Evolutionary conservation across 1,140 invertebrate species (phyloP).

Genomic region (Brachionus sp.): DNA sequence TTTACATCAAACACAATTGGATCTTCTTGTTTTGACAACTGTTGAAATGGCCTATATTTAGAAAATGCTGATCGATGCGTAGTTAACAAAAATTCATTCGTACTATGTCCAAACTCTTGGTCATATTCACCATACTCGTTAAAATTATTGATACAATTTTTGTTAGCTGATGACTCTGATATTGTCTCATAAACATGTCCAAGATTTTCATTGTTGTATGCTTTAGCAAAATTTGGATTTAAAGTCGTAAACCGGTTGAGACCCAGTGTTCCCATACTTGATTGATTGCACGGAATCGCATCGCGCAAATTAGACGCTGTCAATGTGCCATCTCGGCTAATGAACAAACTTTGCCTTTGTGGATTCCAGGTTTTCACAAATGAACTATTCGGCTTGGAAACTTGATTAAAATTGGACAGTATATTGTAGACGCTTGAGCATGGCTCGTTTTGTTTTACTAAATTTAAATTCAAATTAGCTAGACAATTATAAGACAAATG

Average conservation of each 20-base stretch:
- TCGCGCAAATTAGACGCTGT: neutral
- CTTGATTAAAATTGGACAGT: neutral
- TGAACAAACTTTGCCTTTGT: neutral
- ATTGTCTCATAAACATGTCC: neutral
- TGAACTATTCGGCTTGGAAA: neutral
- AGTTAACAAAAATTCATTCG: neutral
- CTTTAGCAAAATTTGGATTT: neutral
- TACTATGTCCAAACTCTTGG: neutral
- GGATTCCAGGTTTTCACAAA: conserved; percentile 1
- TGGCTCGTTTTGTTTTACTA: neutral
- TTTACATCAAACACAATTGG: neutral
- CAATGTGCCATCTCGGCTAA: neutral
- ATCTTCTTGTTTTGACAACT: neutral
- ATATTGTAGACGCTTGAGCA: neutral
- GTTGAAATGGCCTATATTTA: neutral
- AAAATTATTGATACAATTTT: neutral
- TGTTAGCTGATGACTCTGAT: neutral
- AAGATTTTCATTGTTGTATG: neutral
- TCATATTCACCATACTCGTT: neutral
- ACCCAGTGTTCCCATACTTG: neutral
- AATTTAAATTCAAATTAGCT: conserved; percentile 25
- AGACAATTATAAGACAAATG: conserved; percentile 19
- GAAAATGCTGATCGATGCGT: neutral
- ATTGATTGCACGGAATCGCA: neutral
- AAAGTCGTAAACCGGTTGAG: neutral